A percentile compares a stretch with the other conserved stretches of the same genome.
phyloP scores from a whole-genome alignment of 2,888 invertebrate genomes.

The Drosophila silvestris region DNA sequence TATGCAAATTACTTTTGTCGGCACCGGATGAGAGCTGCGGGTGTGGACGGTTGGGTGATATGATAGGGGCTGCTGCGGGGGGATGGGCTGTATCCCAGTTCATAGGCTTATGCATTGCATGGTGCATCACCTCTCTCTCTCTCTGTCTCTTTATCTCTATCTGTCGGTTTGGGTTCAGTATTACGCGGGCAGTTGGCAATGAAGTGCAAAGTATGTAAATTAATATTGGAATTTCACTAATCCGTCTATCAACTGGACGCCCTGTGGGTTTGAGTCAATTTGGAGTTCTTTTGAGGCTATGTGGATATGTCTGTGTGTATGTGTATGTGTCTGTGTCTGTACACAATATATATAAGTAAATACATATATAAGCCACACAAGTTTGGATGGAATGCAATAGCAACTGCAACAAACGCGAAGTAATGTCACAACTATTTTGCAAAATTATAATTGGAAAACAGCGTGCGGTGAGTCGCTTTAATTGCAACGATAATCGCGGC shows the following conservation, averaged over 20 bases:
- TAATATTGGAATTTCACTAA: constrained; percentile 73
- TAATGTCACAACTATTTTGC: constrained; percentile 23
- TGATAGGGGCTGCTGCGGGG: neutral
- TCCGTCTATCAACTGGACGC: constrained; percentile 55
- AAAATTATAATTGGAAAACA: constrained; percentile 31
- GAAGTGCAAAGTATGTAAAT: constrained; percentile 72
- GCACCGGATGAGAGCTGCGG: constrained; percentile 50
- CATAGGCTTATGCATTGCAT: constrained; percentile 47
- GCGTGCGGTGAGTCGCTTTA: constrained; percentile 27
- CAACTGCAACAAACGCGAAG: constrained; percentile 8
- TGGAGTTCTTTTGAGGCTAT: neutral
- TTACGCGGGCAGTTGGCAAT: constrained; percentile 43
- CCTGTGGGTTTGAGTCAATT: constrained; percentile 7
- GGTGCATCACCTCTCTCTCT: constrained; percentile 15
- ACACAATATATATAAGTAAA: neutral
- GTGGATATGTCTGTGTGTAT: neutral
- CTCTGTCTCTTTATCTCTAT: neutral
- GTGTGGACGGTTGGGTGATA: neutral
- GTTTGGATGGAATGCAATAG: constrained; percentile 13
- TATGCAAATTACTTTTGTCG: constrained; percentile 66
- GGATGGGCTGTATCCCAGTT: constrained; percentile 2
- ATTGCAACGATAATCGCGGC: constrained; percentile 7
- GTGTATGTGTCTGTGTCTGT: neutral
- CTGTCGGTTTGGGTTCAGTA: constrained; percentile 4
- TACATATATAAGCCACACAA: constrained; percentile 24